These are phyloP conservation scores for Tautogolabrus adspersus DNA, from an alignment of 2,113 vertebrate genomes.

Conservation along the genomic window DNA sequence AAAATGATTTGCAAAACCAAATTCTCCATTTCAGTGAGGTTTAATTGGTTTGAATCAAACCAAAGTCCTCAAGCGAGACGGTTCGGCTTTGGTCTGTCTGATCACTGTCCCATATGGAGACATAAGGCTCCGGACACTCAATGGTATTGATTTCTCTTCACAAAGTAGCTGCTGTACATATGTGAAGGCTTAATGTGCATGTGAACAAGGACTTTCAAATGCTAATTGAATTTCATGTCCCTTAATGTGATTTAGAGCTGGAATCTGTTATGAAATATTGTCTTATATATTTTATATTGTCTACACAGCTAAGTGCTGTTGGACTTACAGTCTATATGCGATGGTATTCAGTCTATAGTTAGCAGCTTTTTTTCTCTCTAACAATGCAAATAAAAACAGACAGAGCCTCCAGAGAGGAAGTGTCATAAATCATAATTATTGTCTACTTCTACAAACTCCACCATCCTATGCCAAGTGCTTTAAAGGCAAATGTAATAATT, in stretches of 20 bases:
- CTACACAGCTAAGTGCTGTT: constrained; percentile 17
- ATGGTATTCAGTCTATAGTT: constrained; percentile 2
- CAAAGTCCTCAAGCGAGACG: constrained; percentile 1
- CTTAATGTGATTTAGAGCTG: constrained; percentile 41
- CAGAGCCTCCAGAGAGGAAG: not conserved
- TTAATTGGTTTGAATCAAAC: constrained; percentile 36
- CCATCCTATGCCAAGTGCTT: too few relatives aligned
- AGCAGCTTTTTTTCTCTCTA: not conserved
- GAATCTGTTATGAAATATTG: constrained; percentile 27
- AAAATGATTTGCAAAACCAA: constrained; percentile 5
- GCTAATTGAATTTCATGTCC: constrained; percentile 42
- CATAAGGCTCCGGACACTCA: constrained; percentile 43
- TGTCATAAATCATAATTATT: not conserved
- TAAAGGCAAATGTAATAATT: not conserved
- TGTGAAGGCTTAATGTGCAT: constrained; percentile 52
- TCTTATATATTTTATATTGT: constrained; percentile 36
- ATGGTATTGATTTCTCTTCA: constrained; percentile 58
- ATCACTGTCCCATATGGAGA: constrained; percentile 45
- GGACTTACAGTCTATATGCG: not conserved
- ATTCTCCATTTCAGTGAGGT: constrained; percentile 17
- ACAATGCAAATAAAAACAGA: not conserved
- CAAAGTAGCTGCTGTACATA: constrained; percentile 48
- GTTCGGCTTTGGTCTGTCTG: constrained; percentile 7
- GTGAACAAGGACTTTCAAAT: constrained; percentile 53
- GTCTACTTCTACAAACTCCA: not conserved